These are phyloP conservation scores for Stenurella melanura DNA, from an alignment of 2,888 invertebrate species.

Conservation along the genomic window DNA sequence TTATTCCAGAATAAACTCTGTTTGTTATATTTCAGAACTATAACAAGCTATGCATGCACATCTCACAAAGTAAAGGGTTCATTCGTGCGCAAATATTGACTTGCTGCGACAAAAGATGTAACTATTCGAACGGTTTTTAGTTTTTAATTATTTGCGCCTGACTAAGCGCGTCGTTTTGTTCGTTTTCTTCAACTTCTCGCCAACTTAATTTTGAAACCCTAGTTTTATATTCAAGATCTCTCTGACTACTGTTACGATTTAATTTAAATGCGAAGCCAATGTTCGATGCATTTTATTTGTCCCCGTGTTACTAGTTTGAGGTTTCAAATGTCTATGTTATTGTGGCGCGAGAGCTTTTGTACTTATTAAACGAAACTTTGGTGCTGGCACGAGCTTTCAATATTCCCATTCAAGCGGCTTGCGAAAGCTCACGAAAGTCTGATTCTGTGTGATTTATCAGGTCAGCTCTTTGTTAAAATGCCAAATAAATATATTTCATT, in stretches of 20 bases:
- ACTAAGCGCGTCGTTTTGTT: background rate
- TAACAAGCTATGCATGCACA: background rate
- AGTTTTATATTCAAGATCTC: slow-evolving; percentile 1
- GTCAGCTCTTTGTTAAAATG: background rate
- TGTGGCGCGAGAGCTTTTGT: background rate
- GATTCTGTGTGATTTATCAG: background rate
- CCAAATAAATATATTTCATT: background rate
- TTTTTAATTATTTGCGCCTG: slow-evolving; percentile 1
- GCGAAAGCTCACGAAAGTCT: background rate
- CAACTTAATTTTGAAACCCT: background rate
- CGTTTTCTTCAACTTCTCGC: background rate
- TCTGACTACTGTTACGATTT: background rate
- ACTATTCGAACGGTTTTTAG: background rate
- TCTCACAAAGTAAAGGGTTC: background rate
- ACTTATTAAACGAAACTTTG: background rate
- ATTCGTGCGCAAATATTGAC: background rate
- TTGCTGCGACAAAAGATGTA: background rate
- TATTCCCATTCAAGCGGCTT: background rate
- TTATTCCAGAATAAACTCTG: background rate
- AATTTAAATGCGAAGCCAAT: background rate
- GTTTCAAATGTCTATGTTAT: background rate
- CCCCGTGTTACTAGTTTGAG: background rate
- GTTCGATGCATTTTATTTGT: background rate
- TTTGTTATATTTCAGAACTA: background rate
- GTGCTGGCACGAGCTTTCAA: background rate